Evolutionary conservation across 2,797 vertebrate genomes (phyloP).

Genomic region (Triplophysa bombifrons): DNA sequence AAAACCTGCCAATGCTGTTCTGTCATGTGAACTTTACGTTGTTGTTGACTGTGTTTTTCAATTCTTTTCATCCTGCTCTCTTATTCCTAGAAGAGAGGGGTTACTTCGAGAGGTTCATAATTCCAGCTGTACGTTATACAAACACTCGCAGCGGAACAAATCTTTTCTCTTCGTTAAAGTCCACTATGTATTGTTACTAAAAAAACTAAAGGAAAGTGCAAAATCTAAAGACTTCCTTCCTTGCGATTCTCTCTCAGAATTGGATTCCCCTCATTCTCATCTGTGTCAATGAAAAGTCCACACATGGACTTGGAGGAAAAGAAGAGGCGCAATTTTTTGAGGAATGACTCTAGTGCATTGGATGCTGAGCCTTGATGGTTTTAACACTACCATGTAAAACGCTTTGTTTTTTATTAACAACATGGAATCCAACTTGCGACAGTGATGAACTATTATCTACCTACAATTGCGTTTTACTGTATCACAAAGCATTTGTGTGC

Average conservation of each 20-base stretch:
- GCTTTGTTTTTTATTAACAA: constrained; percentile 3
- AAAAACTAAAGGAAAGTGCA: not conserved
- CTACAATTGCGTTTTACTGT: not conserved
- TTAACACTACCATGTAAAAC: constrained; percentile 30
- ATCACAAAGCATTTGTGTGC: constrained; percentile 1
- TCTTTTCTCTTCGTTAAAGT: not conserved
- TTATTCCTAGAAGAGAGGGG: constrained; percentile 14
- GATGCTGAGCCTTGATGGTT: constrained; percentile 13
- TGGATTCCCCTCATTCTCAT: not conserved
- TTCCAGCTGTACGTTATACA: not conserved
- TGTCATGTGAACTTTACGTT: constrained; percentile 69
- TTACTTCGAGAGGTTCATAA: not conserved
- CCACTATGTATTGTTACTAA: constrained; percentile 1
- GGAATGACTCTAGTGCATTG: constrained; percentile 6
- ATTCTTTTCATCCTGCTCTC: not conserved
- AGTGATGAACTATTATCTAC: not conserved
- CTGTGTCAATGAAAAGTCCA: not conserved
- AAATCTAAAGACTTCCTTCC: constrained; percentile 16
- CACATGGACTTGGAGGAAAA: constrained; percentile 3
- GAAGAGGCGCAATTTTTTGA: not conserved
- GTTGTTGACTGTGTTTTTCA: not conserved
- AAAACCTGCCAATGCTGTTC: constrained; percentile 78
- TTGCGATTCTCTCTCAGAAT: not conserved
- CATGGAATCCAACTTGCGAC: not conserved
- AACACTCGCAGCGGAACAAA: not conserved